Evolutionary conservation across 2,113 vertebrate genomes (phyloP).

Genomic region (Regulus satrapa): DNA sequence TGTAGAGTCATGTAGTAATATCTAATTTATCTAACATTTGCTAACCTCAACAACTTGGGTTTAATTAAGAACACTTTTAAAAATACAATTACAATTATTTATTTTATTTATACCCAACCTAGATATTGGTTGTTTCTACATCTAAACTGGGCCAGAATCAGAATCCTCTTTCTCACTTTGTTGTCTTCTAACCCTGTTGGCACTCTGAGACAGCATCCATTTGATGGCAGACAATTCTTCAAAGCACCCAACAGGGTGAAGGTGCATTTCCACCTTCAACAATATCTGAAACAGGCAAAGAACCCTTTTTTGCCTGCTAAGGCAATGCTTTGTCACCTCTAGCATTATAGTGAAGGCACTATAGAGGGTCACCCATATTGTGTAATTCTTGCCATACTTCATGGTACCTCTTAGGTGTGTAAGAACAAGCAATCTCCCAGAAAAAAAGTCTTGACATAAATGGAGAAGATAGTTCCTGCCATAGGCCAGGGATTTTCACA

Average conservation of each 20-base stretch:
- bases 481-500: not conserved
- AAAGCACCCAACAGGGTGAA: not conserved
- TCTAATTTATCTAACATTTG: not conserved
- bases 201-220: not conserved
- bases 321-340: not conserved
- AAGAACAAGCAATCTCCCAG: not conserved
- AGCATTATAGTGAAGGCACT: not conserved
- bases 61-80: not conserved
- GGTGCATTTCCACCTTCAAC: not conserved
- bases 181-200: not conserved
- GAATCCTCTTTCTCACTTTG: not conserved
- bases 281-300: not conserved
- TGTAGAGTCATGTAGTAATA: not conserved
- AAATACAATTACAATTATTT: not conserved
- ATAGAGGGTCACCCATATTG: not conserved
- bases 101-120: not conserved
- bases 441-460: not conserved
- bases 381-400: not conserved
- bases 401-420: not conserved
- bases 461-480: not conserved
- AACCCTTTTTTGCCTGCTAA: not conserved
- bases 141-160: not conserved
- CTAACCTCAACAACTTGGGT: not conserved
- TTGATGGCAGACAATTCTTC: not conserved
- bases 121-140: not conserved